phyloP scores from a whole-genome alignment of 2,888 invertebrate species.

The Perizoma affinitatum region DNA sequence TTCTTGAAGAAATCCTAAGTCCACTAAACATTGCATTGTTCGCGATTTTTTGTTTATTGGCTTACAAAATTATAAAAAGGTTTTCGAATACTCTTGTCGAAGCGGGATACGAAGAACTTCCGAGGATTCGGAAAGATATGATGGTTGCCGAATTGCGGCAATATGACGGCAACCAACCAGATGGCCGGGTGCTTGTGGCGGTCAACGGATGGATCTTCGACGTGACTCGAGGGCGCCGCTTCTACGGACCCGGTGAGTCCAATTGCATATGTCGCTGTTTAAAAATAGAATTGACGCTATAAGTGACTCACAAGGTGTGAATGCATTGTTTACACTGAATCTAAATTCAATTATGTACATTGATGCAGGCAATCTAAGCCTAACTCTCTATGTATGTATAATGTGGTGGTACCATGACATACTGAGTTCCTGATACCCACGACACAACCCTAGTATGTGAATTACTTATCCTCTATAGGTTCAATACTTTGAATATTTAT shows the following conservation, averaged over 20 bases:
- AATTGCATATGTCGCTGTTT: slow-evolving; percentile 51
- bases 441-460: too few species aligned
- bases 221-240: slow-evolving; percentile 94
- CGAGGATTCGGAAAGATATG: slow-evolving; percentile 95
- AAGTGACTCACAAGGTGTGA: slow-evolving; percentile 48
- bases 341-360: slow-evolving; percentile 27
- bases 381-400: neutral
- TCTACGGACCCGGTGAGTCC: slow-evolving; percentile 96
- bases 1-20: slow-evolving; percentile 70
- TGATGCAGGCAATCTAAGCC: slow-evolving; percentile 6
- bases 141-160: slow-evolving; percentile 93
- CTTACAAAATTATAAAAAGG: slow-evolving; percentile 87
- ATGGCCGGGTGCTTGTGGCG: slow-evolving; percentile 95
- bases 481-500: too few species aligned
- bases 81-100: slow-evolving; percentile 59
- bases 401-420: too few species aligned
- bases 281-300: slow-evolving; percentile 67
- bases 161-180: slow-evolving; percentile 93
- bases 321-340: slow-evolving; percentile 46
- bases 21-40: slow-evolving; percentile 87
- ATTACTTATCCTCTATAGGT: too few species aligned
- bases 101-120: slow-evolving; percentile 68
- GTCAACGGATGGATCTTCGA: slow-evolving; percentile 98
- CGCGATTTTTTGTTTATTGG: slow-evolving; percentile 85
- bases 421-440: too few species aligned